Base-by-base conservation (phyloP, 37 sponge, comb jelly and placozoan species). In the Lycopodina hypogea region DNA sequence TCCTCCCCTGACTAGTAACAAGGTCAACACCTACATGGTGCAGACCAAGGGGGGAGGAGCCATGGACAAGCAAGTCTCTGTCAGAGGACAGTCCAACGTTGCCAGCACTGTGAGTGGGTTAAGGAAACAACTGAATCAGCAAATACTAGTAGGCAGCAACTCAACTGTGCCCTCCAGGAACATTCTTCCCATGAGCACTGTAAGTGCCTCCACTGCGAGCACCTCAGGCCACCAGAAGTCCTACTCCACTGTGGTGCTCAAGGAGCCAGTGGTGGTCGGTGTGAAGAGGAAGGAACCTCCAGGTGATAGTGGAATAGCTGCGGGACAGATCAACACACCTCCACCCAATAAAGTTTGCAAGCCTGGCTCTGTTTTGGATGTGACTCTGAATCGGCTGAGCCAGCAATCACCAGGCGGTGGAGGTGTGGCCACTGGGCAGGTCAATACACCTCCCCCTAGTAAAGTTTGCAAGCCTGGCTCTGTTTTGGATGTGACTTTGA, bases 401-500 rank as follows among this genome's bases (percentile, higher is more conserved):
- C 39, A 81, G 55, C 76, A 71, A 33, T 14, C 17, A 37, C 30
- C 34, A 3, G 40, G 9, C 36, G n/a, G n/a, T n/a, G n/a, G n/a
- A n/a, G n/a, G n/a, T n/a, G n/a, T n/a, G n/a, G 48, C 9, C 8
- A 9, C 8, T 4, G 8, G 8, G 9, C 48, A 45, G 48, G 60
- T 17, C 15, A 6, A 7, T 67, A 30, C 4, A 11, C 32, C 34
- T 26, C 82, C 70, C 41, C 68, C 83, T 0, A 75, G 76, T 36
- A 81, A 81, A 35, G 59, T 76, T 3, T 50, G 38, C 56, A 87
- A 87, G 41, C 70, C 86, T 40, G 76, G 77, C 22, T 71, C 78
- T 21, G 36, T 42, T 33, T 61, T 87, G 48, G 87, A 87, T 38
- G 72, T 45, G 38, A 87, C 87, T 0, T 78, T 87, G 35, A 76